These are phyloP conservation scores for Anableps anableps DNA, from an alignment of 2,797 vertebrate genomes.

Conservation along the genomic window DNA sequence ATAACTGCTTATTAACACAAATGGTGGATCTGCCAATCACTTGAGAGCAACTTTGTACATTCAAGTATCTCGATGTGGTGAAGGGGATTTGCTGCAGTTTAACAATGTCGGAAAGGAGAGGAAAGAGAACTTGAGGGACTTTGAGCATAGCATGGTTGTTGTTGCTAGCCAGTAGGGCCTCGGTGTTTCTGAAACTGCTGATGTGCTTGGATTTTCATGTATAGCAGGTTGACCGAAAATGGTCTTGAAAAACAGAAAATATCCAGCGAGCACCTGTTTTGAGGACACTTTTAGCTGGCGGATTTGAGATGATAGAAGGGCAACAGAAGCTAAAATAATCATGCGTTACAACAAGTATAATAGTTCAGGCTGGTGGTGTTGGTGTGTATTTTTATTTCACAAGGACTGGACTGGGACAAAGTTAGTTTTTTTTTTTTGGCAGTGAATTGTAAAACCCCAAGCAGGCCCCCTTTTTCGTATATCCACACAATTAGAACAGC, in stretches of 20 bases:
- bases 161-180: background rate
- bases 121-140: background rate
- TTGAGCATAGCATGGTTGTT: background rate
- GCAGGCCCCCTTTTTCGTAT: too few relatives aligned
- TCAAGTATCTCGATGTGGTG: background rate
- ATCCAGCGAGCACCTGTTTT: background rate
- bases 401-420: too few relatives aligned
- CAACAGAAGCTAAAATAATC: background rate
- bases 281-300: background rate
- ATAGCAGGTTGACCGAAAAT: background rate
- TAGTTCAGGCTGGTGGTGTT: too few relatives aligned
- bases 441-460: too few relatives aligned
- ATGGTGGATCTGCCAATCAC: background rate
- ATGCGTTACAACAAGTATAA: background rate
- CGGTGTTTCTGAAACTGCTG: background rate
- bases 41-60: background rate
- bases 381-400: too few relatives aligned
- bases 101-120: background rate
- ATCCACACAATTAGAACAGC: too few relatives aligned
- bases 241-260: background rate
- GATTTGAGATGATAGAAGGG: background rate
- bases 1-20: background rate
- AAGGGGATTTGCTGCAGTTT: background rate
- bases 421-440: too few relatives aligned
- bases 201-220: background rate